Base-by-base conservation (phyloP, 2,888 invertebrate species). In the Neelides folsomi region DNA sequence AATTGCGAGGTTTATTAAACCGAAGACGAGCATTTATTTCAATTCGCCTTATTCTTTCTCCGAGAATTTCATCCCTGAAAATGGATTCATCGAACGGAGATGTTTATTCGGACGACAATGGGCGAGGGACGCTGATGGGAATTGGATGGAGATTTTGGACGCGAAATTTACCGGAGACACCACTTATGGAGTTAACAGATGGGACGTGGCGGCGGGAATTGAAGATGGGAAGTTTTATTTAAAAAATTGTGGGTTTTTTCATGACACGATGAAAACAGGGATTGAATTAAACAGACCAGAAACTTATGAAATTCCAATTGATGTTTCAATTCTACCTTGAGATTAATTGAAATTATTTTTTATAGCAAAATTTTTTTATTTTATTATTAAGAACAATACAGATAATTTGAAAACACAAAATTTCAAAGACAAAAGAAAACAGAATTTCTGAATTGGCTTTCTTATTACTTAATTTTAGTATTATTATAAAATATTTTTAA, bases 171-270 rank as follows among this genome's bases (percentile, higher is more conserved):
- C 60, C 1, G 63, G 58, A 7, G 63, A 63, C 41, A 57, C 46
- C 6, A 59, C 58, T 2, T 43, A 41, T n/a, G 51, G 45, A 37
- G 50, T 55, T 39, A 56, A 52, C 16, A 15, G 62, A 36, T 46
- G 51, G 43, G 62, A 60, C 49, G 51, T 60, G 35, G 47, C 57
- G 9, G 60, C 56, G 15, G 62, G 60, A 9, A 38, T 56, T 2
- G 46, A 53, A 8, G 15, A 10, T 2, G 53, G 40, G 2, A 18
- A 49, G 9, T 62, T 62, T 50, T 62, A 40, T 46, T 40, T 62
- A 13, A 42, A 53, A 45, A 60, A 62, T 49, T 62, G 62, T 48
- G 62, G 62, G 16, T 62, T 62, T 38, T 60, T 62, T 34, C 51
- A 52, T 39, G 54, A 62, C 10, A 27, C 34, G 3, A 49, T 60